Percentiles rank a stretch among this genome's conserved stretches.
These are phyloP conservation scores for Euzophera pinguis DNA, from an alignment of 2,888 invertebrate species.

Conservation along the genomic window DNA sequence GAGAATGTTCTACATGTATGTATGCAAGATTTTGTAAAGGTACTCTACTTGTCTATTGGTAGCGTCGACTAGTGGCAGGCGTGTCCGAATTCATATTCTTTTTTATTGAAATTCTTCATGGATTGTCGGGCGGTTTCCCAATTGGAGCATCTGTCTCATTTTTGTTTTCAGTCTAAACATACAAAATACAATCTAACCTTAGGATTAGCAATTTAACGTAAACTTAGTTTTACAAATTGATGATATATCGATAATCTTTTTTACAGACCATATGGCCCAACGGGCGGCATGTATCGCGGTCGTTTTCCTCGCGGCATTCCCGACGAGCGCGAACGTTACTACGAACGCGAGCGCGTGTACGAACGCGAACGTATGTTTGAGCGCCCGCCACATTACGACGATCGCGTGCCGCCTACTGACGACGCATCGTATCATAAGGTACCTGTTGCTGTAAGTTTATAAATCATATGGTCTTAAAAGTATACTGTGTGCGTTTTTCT, in stretches of 20 bases:
- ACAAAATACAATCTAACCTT: no score
- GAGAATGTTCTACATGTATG: no score
- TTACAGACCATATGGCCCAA: conserved; percentile 41
- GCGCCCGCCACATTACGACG: conserved; percentile 60
- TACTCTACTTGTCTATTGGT: no score
- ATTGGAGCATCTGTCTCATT: no score
- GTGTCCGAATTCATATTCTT: no score
- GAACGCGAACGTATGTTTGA: conserved; percentile 60
- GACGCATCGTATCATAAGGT: conserved; percentile 63
- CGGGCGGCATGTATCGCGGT: conserved; percentile 55
- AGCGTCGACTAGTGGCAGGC: no score
- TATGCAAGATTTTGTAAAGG: no score
- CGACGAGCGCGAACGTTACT: conserved; percentile 63
- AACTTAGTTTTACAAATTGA: not conserved
- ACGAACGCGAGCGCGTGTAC: conserved; percentile 55
- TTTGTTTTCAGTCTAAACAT: no score
- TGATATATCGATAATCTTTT: not conserved
- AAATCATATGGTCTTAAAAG: no score
- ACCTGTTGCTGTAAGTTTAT: not conserved
- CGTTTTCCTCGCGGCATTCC: conserved; percentile 41
- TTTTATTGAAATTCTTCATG: no score
- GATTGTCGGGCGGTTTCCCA: no score
- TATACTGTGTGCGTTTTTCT: conserved; percentile 30
- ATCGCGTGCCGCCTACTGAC: conserved; percentile 47
- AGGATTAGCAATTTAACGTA: no score